Evolutionary conservation across 2,888 invertebrate species (phyloP).

Genomic region (Metalampra italica): DNA sequence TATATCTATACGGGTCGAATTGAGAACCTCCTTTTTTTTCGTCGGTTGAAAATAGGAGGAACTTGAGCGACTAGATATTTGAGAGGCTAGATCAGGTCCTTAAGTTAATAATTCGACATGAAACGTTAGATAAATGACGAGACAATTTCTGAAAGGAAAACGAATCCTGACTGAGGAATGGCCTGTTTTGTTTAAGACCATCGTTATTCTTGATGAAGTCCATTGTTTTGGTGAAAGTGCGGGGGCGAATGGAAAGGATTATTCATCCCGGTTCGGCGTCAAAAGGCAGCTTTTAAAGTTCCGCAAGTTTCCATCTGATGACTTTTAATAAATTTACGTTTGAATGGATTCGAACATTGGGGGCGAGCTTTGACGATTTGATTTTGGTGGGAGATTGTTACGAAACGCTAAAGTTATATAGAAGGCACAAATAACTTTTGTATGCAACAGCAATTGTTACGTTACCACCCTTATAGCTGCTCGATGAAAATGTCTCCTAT

Average conservation of each 20-base stretch:
- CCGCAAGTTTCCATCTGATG: slow-evolving; percentile 46
- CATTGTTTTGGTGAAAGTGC: slow-evolving; percentile 59
- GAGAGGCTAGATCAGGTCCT: slow-evolving; percentile 27
- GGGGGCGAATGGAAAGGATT: slow-evolving; percentile 64
- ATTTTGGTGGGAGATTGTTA: neutral
- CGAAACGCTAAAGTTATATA: neutral
- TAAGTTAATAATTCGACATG: slow-evolving; percentile 48
- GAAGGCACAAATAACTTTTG: neutral
- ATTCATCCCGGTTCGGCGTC: slow-evolving; percentile 57
- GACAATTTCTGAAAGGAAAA: slow-evolving; percentile 34
- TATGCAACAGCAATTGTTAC: no score
- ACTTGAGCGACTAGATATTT: no score
- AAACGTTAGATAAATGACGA: slow-evolving; percentile 40
- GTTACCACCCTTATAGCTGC: no score
- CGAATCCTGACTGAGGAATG: slow-evolving; percentile 44
- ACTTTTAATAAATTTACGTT: slow-evolving; percentile 47
- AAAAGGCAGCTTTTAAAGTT: slow-evolving; percentile 55
- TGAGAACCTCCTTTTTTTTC: no score
- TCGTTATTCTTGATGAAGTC: slow-evolving; percentile 69
- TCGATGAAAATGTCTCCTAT: no score
- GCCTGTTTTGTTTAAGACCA: slow-evolving; percentile 68
- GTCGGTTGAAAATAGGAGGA: no score
- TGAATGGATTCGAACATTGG: slow-evolving; percentile 23
- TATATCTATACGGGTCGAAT: no score
- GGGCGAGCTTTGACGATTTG: neutral